Base-by-base conservation (phyloP, 2,797 vertebrate genomes). In the Meriones psammophilus region DNA sequence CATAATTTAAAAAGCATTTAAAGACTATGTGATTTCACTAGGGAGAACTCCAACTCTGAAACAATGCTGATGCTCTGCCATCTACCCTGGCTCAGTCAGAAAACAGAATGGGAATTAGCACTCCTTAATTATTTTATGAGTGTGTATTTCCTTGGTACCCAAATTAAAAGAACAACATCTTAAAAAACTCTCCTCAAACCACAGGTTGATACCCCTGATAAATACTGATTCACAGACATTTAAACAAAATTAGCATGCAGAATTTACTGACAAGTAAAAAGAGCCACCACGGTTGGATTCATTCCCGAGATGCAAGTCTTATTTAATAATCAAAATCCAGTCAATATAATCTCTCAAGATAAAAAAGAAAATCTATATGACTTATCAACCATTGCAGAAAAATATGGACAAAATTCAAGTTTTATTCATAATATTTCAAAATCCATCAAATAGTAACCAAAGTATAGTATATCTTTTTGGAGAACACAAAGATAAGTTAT, bases 351-450 rank as follows among this genome's bases (percentile, higher is more conserved):
- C 62, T 74, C 77, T 79, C 12, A 74, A 81, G 26, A 15, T 60
- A 74, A 86, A 74, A 81, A 81, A 80, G 50, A 73, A 92, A 86
- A 76, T 46, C 91, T 24, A 33, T 54, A 42, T 80, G 66, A 85
- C 22, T 17, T 91, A 78, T 86, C 26, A 89, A n/a, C 74, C 46
- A 9, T 60, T 89, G 12, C 58, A 76, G 66, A 46, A 86, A 74
- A 58, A 88, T 42, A 30, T 33, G 24, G 26, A 30, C n/a, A 74
- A 58, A 30, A 42, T 60, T 88, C 26, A 64, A 89, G 39, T 24
- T 4, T 88, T 26, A 64, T 62, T 26, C 64, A 81, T 64, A 76
- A 77, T 77, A 64, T 42, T 77, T 64, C 28, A 64, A 78, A 66
- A 88, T 6, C 74, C 30, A n/a, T 5, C 56, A 85, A 86, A 64